Base-by-base conservation (phyloP, 2,888 invertebrate genomes). In the Dryococelus australis region DNA sequence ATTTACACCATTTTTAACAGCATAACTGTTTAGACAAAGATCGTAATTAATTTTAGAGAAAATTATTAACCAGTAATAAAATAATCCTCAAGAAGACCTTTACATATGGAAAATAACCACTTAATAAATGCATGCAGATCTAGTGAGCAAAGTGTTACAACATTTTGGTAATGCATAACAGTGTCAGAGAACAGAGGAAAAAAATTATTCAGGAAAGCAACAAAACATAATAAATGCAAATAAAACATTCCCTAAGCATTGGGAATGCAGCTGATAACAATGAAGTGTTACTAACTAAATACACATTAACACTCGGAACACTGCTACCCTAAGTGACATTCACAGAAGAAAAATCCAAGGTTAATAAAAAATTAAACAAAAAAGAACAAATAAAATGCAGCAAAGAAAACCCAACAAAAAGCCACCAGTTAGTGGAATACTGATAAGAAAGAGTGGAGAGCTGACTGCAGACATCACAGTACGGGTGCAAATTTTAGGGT, bases 341-440 rank as follows among this genome's bases (percentile, higher is more conserved):
- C 65, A 65, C 65, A 65, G 20, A 65, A 65, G 24, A 65, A 65
- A 65, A 65, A 65, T 65, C 6, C 65, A 65, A 65, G 65, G 24
- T 65, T 65, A 65, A 3, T 65, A 20, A 65, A 65, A 35, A 5
- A 8, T 65, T 1, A 65, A 65, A 13, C 20, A 9, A 65, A 65
- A 10, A 10, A 65, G 16, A 65, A 24, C 65, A 65, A 65, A n/a
- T 20, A 65, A 65, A 65, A 65, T 24, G 20, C 65, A 65, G n/a
- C 65, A 65, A 10, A 65, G 65, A 65, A 65, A 65, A 65, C 65
- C 65, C 65, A 65, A 65, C 65, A 65, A 65, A 47, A 65, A n/a
- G 65, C 65, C 65, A 65, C 65, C 65, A n/a, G 65, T 65, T 65
- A 65, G 65, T 65, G 65, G 65, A 65, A 65, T n/a, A 24, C n/a